phyloP scores from a whole-genome alignment of 2,888 invertebrate species.

The Luperina nickerlii region DNA sequence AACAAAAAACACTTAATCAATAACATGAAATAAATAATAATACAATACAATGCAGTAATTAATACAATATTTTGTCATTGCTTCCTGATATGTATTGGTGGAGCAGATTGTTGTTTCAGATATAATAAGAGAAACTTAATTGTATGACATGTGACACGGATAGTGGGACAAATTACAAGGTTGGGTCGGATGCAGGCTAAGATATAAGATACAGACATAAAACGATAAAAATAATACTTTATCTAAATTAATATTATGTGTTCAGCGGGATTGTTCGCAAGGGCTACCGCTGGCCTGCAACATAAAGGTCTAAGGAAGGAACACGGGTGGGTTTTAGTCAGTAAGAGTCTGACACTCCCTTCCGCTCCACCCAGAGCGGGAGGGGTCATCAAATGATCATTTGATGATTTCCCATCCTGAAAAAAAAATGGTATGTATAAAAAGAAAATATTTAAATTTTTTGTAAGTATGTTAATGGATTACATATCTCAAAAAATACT shows the following conservation, averaged over 20 bases:
- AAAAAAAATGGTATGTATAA: not conserved
- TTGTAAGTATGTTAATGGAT: too few species aligned
- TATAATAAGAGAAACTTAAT: conserved; percentile 79
- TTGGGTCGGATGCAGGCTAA: conserved; percentile 51
- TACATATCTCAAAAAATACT: too few species aligned
- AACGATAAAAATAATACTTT: not conserved
- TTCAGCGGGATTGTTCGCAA: too few species aligned
- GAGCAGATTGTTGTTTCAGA: conserved; percentile 72
- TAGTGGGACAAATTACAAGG: conserved; percentile 77
- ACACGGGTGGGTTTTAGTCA: too few species aligned
- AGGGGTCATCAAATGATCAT: too few species aligned
- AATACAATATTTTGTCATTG: conserved; percentile 46
- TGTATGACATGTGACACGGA: conserved; percentile 77
- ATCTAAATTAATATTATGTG: not conserved
- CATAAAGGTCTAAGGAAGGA: too few species aligned
- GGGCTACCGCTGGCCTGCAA: too few species aligned
- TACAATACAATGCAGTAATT: conserved; percentile 40
- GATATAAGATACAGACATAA: conserved; percentile 8
- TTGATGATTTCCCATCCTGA: too few species aligned
- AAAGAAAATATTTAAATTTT: not conserved
- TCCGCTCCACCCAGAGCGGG: too few species aligned
- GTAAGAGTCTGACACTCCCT: too few species aligned
- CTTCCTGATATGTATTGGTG: conserved; percentile 51
- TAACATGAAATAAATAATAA: conserved; percentile 38
- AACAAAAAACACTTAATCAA: conserved; percentile 34